Conservation (phyloP, 37 sponge, comb jelly and placozoan genomes). For the Chondrosia reniformis region DNA sequence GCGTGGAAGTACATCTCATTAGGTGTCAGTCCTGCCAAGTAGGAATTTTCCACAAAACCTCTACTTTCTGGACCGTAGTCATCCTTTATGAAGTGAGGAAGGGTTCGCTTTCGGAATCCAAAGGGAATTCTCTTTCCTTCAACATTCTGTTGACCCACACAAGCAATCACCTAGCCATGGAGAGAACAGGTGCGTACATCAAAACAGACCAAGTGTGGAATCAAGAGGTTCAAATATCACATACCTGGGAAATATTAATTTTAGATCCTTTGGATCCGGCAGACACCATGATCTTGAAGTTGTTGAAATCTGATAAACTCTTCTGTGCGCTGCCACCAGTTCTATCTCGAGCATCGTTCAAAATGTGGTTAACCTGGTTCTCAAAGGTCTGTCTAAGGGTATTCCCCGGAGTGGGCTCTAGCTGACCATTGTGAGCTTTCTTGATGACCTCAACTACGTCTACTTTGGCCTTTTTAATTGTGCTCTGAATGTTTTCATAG, state of each 20-base stretch:
- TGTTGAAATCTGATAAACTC: conserved; percentile 95
- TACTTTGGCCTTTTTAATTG: conserved; percentile 91
- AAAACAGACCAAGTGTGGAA: not conserved
- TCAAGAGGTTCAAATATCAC: not conserved
- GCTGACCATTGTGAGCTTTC: conserved; percentile 97
- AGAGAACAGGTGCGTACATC: not conserved
- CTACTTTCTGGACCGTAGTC: conserved; percentile 99
- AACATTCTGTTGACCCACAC: conserved; percentile 99
- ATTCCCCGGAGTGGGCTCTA: conserved; percentile 99
- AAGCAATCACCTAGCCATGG: conserved; percentile 86
- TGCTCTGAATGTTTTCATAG: conserved; percentile 90
- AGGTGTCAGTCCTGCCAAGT: conserved; percentile 96
- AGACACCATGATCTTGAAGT: conserved; percentile 99
- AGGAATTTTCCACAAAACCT: conserved; percentile 99
- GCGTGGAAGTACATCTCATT: conserved; percentile 99
- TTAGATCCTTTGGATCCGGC: conserved; percentile 99
- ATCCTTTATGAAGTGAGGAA: conserved; percentile 99
- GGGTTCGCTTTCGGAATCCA: conserved; percentile 95
- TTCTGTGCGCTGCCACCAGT: conserved; percentile 94
- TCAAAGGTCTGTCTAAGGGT: conserved; percentile 98
- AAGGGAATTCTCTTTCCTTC: conserved; percentile 99
- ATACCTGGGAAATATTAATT: conserved; percentile 99
- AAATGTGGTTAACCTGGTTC: conserved; percentile 96
- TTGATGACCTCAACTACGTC: conserved; percentile 98
- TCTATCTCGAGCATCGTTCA: conserved; percentile 98